Evolutionary conservation across 2,113 vertebrate species (phyloP).

Genomic region (Entosphenus tridentatus): DNA sequence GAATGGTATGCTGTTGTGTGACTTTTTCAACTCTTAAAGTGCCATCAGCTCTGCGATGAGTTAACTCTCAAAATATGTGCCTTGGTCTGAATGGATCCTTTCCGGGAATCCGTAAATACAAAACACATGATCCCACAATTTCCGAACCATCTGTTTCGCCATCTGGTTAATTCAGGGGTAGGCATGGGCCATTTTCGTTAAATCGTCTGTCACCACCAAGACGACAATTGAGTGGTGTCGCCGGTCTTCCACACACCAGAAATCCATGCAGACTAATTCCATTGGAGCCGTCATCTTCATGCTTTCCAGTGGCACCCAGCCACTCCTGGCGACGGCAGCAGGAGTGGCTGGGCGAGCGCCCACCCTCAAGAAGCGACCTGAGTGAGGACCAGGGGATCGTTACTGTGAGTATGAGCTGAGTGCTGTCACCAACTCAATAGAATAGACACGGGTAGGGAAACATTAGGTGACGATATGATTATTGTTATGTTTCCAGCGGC

Average conservation of each 20-base stretch:
- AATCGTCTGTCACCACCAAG: slow-evolving; percentile 6
- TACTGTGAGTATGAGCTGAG: too few relatives aligned
- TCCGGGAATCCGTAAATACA: slow-evolving; percentile 2
- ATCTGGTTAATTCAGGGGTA: neutral
- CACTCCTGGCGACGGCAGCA: too few relatives aligned
- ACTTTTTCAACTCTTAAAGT: slow-evolving; percentile 6
- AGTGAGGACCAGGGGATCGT: too few relatives aligned
- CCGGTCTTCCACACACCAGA: slow-evolving; percentile 1
- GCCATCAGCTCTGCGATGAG: neutral
- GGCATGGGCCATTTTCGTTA: neutral
- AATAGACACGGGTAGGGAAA: too few relatives aligned
- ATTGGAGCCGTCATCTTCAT: slow-evolving; percentile 8
- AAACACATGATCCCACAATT: neutral
- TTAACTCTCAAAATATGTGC: neutral
- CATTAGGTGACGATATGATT: too few relatives aligned
- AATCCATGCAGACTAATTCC: slow-evolving; percentile 9
- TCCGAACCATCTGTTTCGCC: neutral
- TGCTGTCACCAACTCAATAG: too few relatives aligned
- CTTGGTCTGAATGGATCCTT: slow-evolving; percentile 5
- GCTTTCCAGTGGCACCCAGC: slow-evolving; percentile 8
- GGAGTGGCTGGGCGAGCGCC: too few relatives aligned
- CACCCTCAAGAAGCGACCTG: too few relatives aligned
- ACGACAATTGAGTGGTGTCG: neutral
- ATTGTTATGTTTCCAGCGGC: too few relatives aligned
- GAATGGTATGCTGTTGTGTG: neutral